Conservation (phyloP, 2,113 vertebrate genomes). For the Melanotaenia duboulayi region DNA sequence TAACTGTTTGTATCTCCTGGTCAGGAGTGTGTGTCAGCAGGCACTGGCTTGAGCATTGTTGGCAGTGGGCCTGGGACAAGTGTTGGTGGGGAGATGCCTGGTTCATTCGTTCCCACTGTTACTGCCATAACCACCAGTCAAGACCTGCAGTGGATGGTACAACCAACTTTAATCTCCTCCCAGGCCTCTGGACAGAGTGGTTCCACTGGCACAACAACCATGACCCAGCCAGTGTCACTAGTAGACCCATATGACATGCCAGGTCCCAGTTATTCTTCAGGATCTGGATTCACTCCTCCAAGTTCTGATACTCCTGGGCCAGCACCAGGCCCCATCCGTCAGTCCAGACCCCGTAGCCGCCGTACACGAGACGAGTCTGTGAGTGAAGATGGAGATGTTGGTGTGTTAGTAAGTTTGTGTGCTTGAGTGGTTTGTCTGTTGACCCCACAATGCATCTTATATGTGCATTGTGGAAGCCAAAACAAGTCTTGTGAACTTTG, state of each 20-base stretch:
- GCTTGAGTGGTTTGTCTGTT: conserved; percentile 61
- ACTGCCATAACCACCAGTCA: conserved; percentile 97
- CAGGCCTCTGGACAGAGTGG: conserved; percentile 90
- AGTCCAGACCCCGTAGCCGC: conserved; percentile 85
- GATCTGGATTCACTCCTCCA: conserved; percentile 80
- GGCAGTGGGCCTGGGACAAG: conserved; percentile 72
- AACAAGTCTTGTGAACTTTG: neutral
- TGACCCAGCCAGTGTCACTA: conserved; percentile 81
- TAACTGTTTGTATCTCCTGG: conserved; percentile 11
- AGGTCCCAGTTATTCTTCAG: conserved; percentile 89
- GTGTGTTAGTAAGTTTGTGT: conserved; percentile 81
- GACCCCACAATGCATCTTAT: conserved; percentile 29
- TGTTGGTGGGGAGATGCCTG: conserved; percentile 91
- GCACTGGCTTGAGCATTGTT: conserved; percentile 79
- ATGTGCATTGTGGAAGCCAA: conserved; percentile 6
- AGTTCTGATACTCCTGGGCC: conserved; percentile 79
- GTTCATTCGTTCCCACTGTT: conserved; percentile 96
- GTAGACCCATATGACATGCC: conserved; percentile 94
- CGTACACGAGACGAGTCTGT: conserved; percentile 90
- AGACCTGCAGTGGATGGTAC: conserved; percentile 98
- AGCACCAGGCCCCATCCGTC: conserved; percentile 80
- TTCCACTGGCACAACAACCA: conserved; percentile 77
- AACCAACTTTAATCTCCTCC: conserved; percentile 94
- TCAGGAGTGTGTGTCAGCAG: conserved; percentile 83
- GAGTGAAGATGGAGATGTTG: conserved; percentile 85